Evolutionary conservation across 2,888 invertebrate genomes (phyloP).

Genomic region (Plusia festucae): DNA sequence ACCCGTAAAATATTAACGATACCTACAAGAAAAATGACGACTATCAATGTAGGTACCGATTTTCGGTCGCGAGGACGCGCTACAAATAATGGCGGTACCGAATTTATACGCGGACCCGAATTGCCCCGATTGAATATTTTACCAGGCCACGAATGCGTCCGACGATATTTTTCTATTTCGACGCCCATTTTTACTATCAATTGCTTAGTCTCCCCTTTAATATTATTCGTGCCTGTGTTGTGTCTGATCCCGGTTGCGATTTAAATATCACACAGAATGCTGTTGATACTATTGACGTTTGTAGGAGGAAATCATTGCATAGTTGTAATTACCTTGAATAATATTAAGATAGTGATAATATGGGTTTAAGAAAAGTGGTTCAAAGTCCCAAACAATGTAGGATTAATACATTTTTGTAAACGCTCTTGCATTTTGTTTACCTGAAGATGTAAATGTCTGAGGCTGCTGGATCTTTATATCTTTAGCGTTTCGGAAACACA

Average conservation of each 20-base stretch:
- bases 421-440: slow-evolving; percentile 48
- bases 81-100: slow-evolving; percentile 87
- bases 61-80: slow-evolving; percentile 86
- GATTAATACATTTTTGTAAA: slow-evolving; percentile 42
- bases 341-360: not conserved
- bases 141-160: slow-evolving; percentile 87
- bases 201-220: slow-evolving; percentile 88
- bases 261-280: slow-evolving; percentile 56
- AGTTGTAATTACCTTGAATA: not conserved
- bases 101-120: slow-evolving; percentile 88
- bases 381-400: slow-evolving; percentile 11
- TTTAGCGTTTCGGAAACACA: slow-evolving; percentile 84
- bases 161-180: slow-evolving; percentile 88
- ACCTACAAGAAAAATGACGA: slow-evolving; percentile 88
- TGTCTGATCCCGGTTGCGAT: slow-evolving; percentile 49
- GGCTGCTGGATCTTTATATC: slow-evolving; percentile 67
- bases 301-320: slow-evolving; percentile 52
- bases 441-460: slow-evolving; percentile 61
- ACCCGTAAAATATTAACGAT: slow-evolving; percentile 89
- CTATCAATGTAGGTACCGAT: slow-evolving; percentile 88
- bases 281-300: slow-evolving; percentile 46
- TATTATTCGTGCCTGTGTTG: slow-evolving; percentile 79
- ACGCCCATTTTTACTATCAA: slow-evolving; percentile 88
- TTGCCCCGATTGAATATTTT: slow-evolving; percentile 89
- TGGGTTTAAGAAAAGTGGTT: not conserved